phyloP scores from a whole-genome alignment of 2,797 vertebrate species.

The Acanthurus lineatus region DNA sequence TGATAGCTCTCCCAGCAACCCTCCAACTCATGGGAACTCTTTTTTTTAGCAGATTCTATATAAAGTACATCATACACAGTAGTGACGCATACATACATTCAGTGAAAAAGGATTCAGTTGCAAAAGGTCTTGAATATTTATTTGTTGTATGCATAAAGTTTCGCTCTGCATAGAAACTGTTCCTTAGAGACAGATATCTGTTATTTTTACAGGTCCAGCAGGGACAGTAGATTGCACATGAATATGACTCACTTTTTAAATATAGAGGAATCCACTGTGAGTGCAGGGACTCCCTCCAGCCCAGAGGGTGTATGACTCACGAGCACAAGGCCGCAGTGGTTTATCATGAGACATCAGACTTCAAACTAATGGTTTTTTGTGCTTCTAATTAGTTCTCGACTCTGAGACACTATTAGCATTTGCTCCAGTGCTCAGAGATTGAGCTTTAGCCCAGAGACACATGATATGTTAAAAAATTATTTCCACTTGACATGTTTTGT shows the following conservation, averaged over 20 bases:
- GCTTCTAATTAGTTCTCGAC: conserved; percentile 47
- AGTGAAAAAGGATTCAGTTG: neutral
- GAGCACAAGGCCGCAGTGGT: conserved; percentile 66
- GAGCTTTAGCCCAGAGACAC: conserved; percentile 10
- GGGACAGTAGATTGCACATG: conserved; percentile 58
- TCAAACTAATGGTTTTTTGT: conserved; percentile 54
- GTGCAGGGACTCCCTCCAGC: conserved; percentile 69
- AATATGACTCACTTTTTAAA: conserved; percentile 77
- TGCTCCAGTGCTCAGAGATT: conserved; percentile 8
- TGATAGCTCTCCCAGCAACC: conserved; percentile 20
- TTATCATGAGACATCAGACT: conserved; percentile 74
- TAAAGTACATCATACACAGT: neutral
- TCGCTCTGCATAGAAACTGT: neutral
- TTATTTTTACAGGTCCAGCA: conserved; percentile 50
- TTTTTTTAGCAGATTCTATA: neutral
- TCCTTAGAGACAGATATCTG: conserved; percentile 21
- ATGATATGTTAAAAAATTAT: neutral
- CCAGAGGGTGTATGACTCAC: conserved; percentile 72
- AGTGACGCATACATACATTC: neutral
- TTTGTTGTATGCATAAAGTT: conserved; percentile 4
- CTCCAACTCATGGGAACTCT: conserved; percentile 8
- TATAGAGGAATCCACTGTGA: conserved; percentile 56
- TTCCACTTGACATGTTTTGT: neutral
- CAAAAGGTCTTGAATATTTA: conserved; percentile 8
- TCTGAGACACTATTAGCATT: conserved; percentile 34